phyloP scores from a whole-genome alignment of 2,797 vertebrate genomes.

The Gadopsis bispinosus region DNA sequence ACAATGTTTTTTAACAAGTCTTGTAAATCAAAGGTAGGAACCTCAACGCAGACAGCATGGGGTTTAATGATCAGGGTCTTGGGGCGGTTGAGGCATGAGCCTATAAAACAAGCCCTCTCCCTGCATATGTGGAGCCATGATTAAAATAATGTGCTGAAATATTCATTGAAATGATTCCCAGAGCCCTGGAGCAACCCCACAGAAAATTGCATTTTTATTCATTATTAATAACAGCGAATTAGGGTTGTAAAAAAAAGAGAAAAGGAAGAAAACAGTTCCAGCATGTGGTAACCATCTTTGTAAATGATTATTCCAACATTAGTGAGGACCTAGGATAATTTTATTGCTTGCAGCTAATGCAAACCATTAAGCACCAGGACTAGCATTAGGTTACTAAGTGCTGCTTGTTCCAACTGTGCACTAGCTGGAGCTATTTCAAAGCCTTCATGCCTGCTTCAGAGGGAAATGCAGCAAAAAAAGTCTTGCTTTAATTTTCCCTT shows the following conservation, averaged over 20 bases:
- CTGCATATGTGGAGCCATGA: constrained; percentile 91
- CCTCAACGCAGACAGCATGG: constrained; percentile 90
- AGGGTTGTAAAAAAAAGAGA: constrained; percentile 87
- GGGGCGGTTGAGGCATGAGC: constrained; percentile 89
- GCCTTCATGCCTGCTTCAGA: constrained; percentile 57
- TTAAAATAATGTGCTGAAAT: constrained; percentile 99
- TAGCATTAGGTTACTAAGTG: constrained; percentile 86
- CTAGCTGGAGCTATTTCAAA: constrained; percentile 78
- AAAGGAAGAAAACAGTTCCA: constrained; percentile 82
- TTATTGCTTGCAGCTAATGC: constrained; percentile 93
- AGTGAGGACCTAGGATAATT: constrained; percentile 89
- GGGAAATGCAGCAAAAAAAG: constrained; percentile 50
- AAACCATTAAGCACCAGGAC: constrained; percentile 89
- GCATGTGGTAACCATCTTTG: constrained; percentile 97
- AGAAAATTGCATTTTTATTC: constrained; percentile 99
- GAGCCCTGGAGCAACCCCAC: constrained; percentile 90
- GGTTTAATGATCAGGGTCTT: constrained; percentile 93
- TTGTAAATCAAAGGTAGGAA: constrained; percentile 95
- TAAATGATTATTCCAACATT: constrained; percentile 98
- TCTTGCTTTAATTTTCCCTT: constrained; percentile 67
- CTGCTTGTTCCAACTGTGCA: constrained; percentile 69
- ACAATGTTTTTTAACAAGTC: constrained; percentile 96
- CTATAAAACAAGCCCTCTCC: constrained; percentile 89
- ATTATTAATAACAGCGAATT: constrained; percentile 99
- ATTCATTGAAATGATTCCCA: constrained; percentile 99